Conservation (phyloP, 2,113 vertebrate species). For the Chaetodon trifascialis region DNA sequence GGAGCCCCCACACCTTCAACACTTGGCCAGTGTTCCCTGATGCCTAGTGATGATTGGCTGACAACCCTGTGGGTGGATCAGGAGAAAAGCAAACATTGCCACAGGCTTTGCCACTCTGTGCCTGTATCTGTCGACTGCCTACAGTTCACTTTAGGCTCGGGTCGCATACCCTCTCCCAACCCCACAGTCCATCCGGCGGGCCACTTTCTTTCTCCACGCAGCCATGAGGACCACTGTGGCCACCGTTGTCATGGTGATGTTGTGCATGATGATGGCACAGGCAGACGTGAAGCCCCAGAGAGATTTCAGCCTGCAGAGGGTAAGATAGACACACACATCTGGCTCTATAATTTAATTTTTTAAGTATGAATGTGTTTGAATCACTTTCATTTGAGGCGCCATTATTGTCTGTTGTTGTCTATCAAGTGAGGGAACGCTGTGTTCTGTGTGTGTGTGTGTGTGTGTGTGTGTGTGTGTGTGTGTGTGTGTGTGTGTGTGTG, state of each 20-base stretch:
- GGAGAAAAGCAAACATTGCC: conserved; percentile 68
- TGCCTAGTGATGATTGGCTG: conserved; percentile 69
- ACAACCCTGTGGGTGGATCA: conserved; percentile 69
- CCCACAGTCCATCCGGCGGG: not conserved
- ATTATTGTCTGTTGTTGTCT: not conserved
- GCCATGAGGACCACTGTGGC: conserved; percentile 76
- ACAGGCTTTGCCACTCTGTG: conserved; percentile 60
- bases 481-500: too few relatives aligned
- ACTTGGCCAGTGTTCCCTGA: conserved; percentile 59
- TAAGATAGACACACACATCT: conserved; percentile 57
- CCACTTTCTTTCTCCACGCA: conserved; percentile 10
- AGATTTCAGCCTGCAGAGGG: conserved; percentile 83
- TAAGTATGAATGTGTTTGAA: not conserved
- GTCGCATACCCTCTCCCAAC: conserved; percentile 28
- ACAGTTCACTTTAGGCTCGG: conserved; percentile 36
- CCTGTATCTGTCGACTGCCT: conserved; percentile 29
- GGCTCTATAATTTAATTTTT: not conserved
- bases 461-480: too few relatives aligned
- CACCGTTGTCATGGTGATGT: conserved; percentile 70
- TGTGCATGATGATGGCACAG: conserved; percentile 51
- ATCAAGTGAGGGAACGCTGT: conserved; percentile 12
- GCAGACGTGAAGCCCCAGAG: conserved; percentile 80
- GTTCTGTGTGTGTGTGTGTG: not conserved
- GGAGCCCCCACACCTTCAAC: conserved; percentile 54
- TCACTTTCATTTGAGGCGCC: not conserved